These are phyloP conservation scores for Idaea biselata DNA, from an alignment of 2,888 invertebrate genomes.

Conservation along the genomic window DNA sequence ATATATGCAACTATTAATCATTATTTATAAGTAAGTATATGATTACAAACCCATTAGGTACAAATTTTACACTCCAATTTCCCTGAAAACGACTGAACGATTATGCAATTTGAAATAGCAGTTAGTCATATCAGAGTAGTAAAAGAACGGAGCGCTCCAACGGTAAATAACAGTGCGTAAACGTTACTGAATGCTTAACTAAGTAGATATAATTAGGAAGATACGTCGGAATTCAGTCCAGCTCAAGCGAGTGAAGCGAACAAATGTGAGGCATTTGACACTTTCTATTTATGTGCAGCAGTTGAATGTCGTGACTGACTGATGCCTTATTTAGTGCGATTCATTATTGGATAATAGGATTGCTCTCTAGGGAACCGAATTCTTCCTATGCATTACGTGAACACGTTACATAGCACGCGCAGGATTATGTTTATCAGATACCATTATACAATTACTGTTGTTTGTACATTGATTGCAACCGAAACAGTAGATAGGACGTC, in stretches of 20 bases:
- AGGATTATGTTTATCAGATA: background rate
- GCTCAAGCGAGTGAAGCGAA: constrained; percentile 50
- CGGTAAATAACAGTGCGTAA: constrained; percentile 31
- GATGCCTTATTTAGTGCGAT: constrained; percentile 49
- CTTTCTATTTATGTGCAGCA: constrained; percentile 70
- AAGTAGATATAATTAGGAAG: constrained; percentile 36
- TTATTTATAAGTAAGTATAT: too few species aligned
- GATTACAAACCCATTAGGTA: background rate
- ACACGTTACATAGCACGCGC: background rate
- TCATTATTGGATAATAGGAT: constrained; percentile 39
- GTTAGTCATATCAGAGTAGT: background rate
- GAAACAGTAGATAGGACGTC: too few species aligned
- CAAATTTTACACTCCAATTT: background rate
- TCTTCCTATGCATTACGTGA: background rate
- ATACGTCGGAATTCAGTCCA: constrained; percentile 35
- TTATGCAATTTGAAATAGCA: constrained; percentile 2
- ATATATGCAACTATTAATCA: too few species aligned
- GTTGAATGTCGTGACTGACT: constrained; percentile 43
- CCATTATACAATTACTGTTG: background rate
- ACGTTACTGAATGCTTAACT: constrained; percentile 30
- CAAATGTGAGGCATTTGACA: constrained; percentile 61
- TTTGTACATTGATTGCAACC: too few species aligned
- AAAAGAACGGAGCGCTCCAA: constrained; percentile 13
- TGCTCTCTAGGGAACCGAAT: constrained; percentile 29
- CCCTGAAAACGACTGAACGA: background rate